Evolutionary conservation across 2,888 invertebrate species (phyloP).

Genomic region (Scaptomyza parva): DNA sequence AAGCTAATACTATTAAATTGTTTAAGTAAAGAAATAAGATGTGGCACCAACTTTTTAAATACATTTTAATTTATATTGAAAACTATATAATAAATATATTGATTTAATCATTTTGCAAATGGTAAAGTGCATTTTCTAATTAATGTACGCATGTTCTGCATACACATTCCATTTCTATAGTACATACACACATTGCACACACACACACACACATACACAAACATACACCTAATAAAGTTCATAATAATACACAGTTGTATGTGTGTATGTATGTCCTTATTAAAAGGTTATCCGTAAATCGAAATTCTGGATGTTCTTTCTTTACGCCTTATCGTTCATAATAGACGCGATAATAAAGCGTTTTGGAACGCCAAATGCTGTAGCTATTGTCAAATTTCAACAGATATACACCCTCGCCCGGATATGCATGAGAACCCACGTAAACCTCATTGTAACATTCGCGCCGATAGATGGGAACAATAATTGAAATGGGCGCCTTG

Average conservation of each 20-base stretch:
- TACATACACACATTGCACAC: slow-evolving; percentile 5
- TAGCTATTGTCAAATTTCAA: slow-evolving; percentile 99
- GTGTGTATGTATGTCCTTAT: slow-evolving; percentile 13
- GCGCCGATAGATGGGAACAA: slow-evolving; percentile 97
- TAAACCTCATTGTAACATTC: slow-evolving; percentile 99
- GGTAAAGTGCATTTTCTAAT: slow-evolving; percentile 44
- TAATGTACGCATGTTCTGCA: slow-evolving; percentile 14
- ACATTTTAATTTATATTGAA: slow-evolving; percentile 44
- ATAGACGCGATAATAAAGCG: slow-evolving; percentile 98
- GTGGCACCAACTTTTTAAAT: background rate
- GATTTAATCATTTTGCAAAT: slow-evolving; percentile 54
- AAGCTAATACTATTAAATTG: background rate
- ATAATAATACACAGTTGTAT: slow-evolving; percentile 7
- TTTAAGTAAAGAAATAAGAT: background rate
- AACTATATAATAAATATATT: slow-evolving; percentile 76
- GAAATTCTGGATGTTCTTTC: slow-evolving; percentile 7
- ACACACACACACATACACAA: slow-evolving; percentile 1
- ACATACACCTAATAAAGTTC: background rate
- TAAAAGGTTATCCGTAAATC: slow-evolving; percentile 12
- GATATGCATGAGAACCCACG: slow-evolving; percentile 98
- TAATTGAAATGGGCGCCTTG: slow-evolving; percentile 88
- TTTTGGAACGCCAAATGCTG: slow-evolving; percentile 99
- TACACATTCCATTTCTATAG: slow-evolving; percentile 9
- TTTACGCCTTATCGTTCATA: slow-evolving; percentile 89
- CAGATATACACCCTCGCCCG: slow-evolving; percentile 98